A percentile compares a stretch with the other conserved stretches of the same genome.
These are phyloP conservation scores for Geococcyx californianus DNA, from an alignment of 2,113 vertebrate genomes.

Conservation along the genomic window DNA sequence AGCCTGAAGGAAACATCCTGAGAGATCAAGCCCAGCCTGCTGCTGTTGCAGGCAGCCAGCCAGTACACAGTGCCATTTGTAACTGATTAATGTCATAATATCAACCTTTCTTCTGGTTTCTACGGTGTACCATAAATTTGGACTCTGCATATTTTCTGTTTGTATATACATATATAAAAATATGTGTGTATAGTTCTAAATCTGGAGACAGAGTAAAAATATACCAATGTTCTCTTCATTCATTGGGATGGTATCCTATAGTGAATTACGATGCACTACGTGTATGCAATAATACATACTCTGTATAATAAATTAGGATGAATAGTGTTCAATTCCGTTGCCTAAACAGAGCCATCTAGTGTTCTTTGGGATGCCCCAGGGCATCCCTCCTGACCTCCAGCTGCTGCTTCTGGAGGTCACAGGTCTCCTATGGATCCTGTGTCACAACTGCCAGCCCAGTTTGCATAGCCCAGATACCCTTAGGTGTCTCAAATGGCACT, in stretches of 20 bases:
- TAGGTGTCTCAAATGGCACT: not conserved
- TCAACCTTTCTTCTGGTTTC: not conserved
- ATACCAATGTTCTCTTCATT: not conserved
- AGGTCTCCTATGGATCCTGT: not conserved
- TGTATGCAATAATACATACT: not conserved
- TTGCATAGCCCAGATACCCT: not conserved
- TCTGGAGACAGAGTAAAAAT: not conserved
- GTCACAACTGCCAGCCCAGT: fast-evolving
- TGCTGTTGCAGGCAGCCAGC: not conserved
- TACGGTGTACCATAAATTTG: not conserved
- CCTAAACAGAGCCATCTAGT: not conserved
- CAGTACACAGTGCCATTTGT: not conserved
- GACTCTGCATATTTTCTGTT: not conserved
- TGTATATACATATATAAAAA: not conserved
- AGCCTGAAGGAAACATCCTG: not conserved
- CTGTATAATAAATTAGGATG: not conserved
- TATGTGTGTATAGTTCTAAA: not conserved
- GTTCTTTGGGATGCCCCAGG: not conserved
- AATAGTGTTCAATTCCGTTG: not conserved
- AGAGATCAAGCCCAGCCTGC: not conserved
- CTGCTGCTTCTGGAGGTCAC: not conserved
- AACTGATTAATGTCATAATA: not conserved
- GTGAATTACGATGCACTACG: not conserved
- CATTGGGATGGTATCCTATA: not conserved
- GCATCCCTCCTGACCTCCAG: not conserved